Evolutionary conservation across 2,797 vertebrate genomes (phyloP).

Genomic region (Prionace glauca): DNA sequence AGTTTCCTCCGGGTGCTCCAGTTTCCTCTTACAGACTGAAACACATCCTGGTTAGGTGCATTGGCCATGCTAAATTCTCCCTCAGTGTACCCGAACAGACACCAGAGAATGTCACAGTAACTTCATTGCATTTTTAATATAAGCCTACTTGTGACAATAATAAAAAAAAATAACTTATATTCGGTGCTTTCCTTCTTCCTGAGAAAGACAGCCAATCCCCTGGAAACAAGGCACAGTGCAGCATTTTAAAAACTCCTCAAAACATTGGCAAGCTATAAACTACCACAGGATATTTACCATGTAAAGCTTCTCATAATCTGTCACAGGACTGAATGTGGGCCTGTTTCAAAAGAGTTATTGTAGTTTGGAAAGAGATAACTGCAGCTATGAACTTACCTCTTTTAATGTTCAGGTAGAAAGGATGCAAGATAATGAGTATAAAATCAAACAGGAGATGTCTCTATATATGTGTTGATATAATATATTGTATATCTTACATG

Average conservation of each 20-base stretch:
- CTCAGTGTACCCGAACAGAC: too few relatives aligned
- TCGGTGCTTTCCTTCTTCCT: not conserved
- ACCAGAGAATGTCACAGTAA: too few relatives aligned
- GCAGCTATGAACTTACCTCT: not conserved
- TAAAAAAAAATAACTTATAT: not conserved
- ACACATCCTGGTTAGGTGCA: too few relatives aligned
- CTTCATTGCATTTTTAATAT: too few relatives aligned
- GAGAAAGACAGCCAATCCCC: not conserved
- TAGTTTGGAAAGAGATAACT: not conserved
- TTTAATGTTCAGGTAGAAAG: not conserved
- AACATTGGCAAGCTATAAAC: not conserved
- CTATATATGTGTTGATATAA: not conserved
- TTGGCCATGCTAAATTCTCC: too few relatives aligned
- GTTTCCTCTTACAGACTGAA: too few relatives aligned
- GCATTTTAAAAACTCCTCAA: not conserved
- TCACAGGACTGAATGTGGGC: not conserved
- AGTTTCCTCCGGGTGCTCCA: too few relatives aligned
- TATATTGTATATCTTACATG: not conserved
- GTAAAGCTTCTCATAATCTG: not conserved
- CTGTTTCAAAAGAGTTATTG: not conserved
- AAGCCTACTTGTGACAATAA: too few relatives aligned
- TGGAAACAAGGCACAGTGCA: not conserved
- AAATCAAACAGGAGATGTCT: not conserved
- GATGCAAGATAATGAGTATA: not conserved
- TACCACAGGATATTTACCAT: not conserved